phyloP scores from a whole-genome alignment of 2,888 invertebrate species.

The Lottia scabra region DNA sequence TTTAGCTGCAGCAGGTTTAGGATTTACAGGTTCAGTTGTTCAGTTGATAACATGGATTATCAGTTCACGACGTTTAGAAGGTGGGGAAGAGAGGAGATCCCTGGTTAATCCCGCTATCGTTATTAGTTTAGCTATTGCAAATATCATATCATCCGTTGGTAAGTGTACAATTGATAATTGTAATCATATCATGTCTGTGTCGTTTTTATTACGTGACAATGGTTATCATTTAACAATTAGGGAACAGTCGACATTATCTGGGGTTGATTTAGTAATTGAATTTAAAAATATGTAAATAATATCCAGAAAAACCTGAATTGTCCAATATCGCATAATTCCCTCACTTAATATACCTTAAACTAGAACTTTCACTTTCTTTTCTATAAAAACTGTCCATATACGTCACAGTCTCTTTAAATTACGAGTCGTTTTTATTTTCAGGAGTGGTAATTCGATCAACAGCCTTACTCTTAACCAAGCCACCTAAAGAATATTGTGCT shows the following conservation, averaged over 20 bases:
- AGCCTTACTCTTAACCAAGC: not conserved
- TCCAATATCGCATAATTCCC: no score
- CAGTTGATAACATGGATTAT: not conserved
- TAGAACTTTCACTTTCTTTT: no score
- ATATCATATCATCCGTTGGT: not conserved
- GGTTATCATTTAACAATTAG: no score
- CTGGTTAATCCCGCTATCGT: not conserved
- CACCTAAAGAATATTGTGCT: not conserved
- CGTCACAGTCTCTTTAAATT: no score
- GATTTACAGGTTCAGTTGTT: not conserved
- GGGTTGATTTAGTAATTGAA: no score
- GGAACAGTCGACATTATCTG: no score
- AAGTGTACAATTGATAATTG: not conserved
- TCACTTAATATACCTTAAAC: no score
- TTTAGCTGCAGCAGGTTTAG: not conserved
- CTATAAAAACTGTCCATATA: no score
- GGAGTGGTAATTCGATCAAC: not conserved
- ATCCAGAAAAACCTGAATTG: no score
- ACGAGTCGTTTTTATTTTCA: not conserved
- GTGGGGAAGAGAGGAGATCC: not conserved
- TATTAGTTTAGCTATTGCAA: not conserved
- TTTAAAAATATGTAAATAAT: no score
- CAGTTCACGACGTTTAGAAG: not conserved
- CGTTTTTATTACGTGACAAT: no score
- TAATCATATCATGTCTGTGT: no score